These are phyloP conservation scores for Cichladusa arquata DNA, from an alignment of 2,113 vertebrate species.

Conservation along the genomic window DNA sequence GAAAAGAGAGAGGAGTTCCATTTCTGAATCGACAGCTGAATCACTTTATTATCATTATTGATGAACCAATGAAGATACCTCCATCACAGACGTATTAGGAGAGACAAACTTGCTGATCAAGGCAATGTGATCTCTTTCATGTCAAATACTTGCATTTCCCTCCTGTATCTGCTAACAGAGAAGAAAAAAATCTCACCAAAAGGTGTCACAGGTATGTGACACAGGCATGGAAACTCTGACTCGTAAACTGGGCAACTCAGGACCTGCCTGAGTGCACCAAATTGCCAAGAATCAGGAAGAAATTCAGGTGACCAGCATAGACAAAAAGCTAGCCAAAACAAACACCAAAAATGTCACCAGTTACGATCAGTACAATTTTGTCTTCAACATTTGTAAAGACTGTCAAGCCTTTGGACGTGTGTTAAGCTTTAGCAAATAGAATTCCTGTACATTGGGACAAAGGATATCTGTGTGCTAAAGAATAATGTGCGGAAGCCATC, in stretches of 20 bases:
- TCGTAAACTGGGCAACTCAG: not conserved
- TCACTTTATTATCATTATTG: not conserved
- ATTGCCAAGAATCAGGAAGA: not conserved
- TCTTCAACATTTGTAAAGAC: not conserved
- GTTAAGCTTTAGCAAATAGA: not conserved
- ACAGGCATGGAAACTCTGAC: not conserved
- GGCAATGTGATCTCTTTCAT: not conserved
- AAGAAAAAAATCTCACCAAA: not conserved
- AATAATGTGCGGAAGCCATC: not conserved
- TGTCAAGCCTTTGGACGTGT: not conserved
- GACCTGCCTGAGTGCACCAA: not conserved
- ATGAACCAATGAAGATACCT: not conserved
- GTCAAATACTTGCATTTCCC: not conserved
- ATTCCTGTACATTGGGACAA: not conserved
- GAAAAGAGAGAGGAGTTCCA: not conserved
- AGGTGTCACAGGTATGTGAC: not conserved
- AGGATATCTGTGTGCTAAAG: not conserved
- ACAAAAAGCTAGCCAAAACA: not conserved
- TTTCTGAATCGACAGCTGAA: not conserved
- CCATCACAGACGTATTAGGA: not conserved
- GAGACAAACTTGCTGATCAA: not conserved
- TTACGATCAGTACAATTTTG: not conserved
- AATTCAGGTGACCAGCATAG: not conserved
- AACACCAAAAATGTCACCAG: not conserved
- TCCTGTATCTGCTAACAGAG: not conserved